Conservation (phyloP, 2,888 invertebrate genomes). For the Graphium colonna region DNA sequence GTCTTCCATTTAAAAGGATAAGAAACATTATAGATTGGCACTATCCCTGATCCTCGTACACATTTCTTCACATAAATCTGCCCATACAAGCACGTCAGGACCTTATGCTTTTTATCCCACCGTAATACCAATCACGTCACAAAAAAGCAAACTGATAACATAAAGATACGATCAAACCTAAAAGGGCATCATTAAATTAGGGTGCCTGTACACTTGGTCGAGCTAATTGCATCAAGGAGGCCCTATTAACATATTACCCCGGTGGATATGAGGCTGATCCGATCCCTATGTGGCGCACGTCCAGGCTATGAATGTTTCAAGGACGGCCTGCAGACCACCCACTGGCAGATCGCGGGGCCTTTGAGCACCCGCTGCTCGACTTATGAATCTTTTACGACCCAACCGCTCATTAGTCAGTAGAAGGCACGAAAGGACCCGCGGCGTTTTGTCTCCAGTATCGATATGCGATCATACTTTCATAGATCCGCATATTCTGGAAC, state of each 20-base stretch:
- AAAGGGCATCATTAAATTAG: background rate
- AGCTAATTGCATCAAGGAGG: slow-evolving; percentile 21
- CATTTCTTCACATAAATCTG: no score
- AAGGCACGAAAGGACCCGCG: slow-evolving; percentile 4
- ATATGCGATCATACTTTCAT: slow-evolving; percentile 15
- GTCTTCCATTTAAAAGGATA: no score
- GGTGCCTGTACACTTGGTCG: background rate
- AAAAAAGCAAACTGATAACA: no score
- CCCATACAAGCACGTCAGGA: no score
- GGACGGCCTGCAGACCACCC: slow-evolving; percentile 32
- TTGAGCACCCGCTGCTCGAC: slow-evolving; percentile 22
- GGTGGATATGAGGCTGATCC: slow-evolving; percentile 30
- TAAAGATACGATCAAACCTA: background rate
- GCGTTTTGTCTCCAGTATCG: slow-evolving; percentile 12
- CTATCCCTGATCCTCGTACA: no score
- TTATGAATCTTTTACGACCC: slow-evolving; percentile 20
- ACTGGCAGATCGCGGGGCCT: slow-evolving; percentile 19
- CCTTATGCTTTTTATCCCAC: no score
- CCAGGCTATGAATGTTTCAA: slow-evolving; percentile 35
- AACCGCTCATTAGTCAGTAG: slow-evolving; percentile 19
- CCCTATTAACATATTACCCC: slow-evolving; percentile 61
- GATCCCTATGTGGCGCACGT: slow-evolving; percentile 42
- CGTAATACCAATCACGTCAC: no score
- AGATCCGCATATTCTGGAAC: slow-evolving; percentile 15
- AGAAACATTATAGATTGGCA: no score